Evolutionary conservation across 2,113 vertebrate species (phyloP), one percentile per base, ranked within the genome.

Genomic region (Fregata magnificens): DNA sequence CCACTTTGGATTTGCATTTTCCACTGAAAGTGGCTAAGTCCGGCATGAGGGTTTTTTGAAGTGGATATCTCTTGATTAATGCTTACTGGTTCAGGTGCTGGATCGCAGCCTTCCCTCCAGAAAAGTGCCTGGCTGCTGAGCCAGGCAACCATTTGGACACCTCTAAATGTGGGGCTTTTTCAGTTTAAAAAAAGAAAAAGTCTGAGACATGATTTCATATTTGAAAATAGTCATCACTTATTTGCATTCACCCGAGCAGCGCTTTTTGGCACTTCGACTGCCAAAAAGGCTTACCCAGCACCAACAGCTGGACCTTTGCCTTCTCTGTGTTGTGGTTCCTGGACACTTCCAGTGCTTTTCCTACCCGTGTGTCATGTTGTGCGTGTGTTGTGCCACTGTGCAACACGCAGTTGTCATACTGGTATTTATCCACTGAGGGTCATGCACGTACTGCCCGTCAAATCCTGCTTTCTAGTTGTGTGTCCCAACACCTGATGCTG

Each of bases 341-440:
- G 91, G 67, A 53, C 32, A 14, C 38, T 76, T 59, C 42, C 66
- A 85, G 78, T 55, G 69, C 47, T 65, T 90, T 69, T 66, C 59
- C 82, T 86, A 12, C 56, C 47, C 4, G 2, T 76, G 59, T 86
- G 49, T 86, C 42, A 49, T 2, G 5, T 0, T n/a, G 49, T 28
- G 66, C 13, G 55, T 16, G 50, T 34, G 49, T 34, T 34, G 72
- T 76, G 69, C 50, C 26, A 3, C 20, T 21, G 14, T 26, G 82
- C 53, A 76, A 4, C 45, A 8, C 2, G 1, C 34, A n/a, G 5
- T 1, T 92, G 92, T 47, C 74, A 40, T 94, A 9, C 92, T 38
- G 42, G 42, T 38, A 62, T 73, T 94, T 58, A 82, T 90, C 96
- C 93, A 88, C 92, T 3, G 82, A 82, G 95, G 86, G 95, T 96